phyloP scores from a whole-genome alignment of 2,113 vertebrate species.

The Pithys albifrons region DNA sequence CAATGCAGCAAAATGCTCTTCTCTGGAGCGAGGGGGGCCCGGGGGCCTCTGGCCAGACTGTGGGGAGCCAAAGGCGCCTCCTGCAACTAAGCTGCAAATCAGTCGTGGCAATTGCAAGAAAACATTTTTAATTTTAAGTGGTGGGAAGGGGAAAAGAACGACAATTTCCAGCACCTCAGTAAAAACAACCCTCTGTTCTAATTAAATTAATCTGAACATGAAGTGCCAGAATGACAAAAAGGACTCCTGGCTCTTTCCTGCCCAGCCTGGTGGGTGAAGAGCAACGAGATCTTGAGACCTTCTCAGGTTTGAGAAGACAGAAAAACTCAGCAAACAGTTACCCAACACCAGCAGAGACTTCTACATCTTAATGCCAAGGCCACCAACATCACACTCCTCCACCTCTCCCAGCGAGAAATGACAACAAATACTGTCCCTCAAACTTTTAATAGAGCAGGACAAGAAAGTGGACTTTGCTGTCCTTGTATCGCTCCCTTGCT shows the following conservation, averaged over 20 bases:
- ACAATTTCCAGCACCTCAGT: neutral
- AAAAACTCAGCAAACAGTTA: neutral
- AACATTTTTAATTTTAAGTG: neutral
- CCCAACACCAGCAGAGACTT: neutral
- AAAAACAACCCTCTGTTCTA: neutral
- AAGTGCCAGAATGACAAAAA: neutral
- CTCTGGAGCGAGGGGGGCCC: neutral
- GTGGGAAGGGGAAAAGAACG: neutral
- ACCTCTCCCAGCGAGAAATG: neutral
- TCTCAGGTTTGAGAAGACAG: neutral
- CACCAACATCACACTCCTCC: neutral
- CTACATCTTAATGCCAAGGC: neutral
- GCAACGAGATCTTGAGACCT: accelerated
- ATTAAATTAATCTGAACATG: neutral
- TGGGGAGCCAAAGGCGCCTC: neutral
- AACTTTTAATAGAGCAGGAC: neutral
- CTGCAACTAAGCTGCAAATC: neutral
- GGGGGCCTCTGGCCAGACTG: neutral
- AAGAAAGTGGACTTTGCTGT: neutral
- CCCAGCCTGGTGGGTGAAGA: neutral
- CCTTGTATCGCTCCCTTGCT: neutral
- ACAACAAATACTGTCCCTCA: neutral
- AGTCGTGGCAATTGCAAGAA: neutral
- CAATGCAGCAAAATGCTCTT: accelerated
- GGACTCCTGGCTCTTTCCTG: neutral